These are phyloP conservation scores for Manis javanica DNA, from an alignment of 2,797 vertebrate species.

Conservation along the genomic window DNA sequence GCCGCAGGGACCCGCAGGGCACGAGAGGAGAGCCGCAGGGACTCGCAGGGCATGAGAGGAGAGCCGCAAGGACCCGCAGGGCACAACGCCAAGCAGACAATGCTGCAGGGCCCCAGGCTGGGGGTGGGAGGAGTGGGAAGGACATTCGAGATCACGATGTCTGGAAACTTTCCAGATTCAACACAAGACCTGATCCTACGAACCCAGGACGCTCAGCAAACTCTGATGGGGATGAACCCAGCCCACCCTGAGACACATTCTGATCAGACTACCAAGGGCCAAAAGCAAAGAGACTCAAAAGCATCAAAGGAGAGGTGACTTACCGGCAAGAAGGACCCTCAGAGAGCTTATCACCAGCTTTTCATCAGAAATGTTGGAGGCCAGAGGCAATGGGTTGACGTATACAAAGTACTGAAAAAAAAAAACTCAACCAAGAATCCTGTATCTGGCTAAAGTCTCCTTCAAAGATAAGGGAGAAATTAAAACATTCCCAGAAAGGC, in stretches of 20 bases:
- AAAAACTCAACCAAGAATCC: background rate
- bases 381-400: background rate
- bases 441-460: too few species aligned
- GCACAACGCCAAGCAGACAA: too few species aligned
- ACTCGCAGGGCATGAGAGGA: too few species aligned
- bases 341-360: background rate
- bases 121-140: background rate
- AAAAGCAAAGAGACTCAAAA: background rate
- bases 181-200: background rate
- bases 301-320: background rate
- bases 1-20: too few species aligned
- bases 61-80: too few species aligned
- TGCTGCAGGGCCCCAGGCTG: background rate
- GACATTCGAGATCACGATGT: background rate
- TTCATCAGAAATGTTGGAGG: background rate
- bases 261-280: background rate
- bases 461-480: background rate
- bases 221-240: background rate
- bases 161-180: background rate
- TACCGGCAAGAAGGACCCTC: background rate
- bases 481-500: background rate
- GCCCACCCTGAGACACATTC: background rate
- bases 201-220: background rate
- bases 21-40: too few species aligned
- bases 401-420: background rate